Evolutionary conservation across 2,113 vertebrate genomes (phyloP).

Genomic region (Hirundichthys speculiger): DNA sequence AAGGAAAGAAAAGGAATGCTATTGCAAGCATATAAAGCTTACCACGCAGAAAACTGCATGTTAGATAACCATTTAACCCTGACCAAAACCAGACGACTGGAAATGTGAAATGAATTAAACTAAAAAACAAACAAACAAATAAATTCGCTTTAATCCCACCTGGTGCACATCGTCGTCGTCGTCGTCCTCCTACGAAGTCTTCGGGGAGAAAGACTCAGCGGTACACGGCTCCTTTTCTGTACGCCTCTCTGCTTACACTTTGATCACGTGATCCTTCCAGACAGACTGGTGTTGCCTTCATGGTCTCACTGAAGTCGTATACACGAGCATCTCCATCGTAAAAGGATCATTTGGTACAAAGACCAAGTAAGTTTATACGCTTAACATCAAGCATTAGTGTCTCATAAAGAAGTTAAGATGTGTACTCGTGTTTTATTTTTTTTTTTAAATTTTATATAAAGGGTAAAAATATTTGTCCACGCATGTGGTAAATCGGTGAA

Average conservation of each 20-base stretch:
- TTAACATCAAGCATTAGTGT: too few species aligned
- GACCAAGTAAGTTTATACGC: too few species aligned
- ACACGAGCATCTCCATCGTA: fast-evolving
- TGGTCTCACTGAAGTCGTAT: neutral
- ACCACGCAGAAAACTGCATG: neutral
- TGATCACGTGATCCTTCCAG: slow-evolving; percentile 48
- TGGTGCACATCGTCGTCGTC: slow-evolving; percentile 55
- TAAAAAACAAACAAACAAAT: too few species aligned
- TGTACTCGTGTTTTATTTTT: too few species aligned
- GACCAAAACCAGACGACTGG: too few species aligned
- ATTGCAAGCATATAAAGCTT: neutral
- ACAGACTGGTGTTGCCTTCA: slow-evolving; percentile 33
- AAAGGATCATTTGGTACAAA: neutral
- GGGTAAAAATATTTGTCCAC: neutral
- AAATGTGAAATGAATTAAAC: too few species aligned
- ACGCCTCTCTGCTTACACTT: neutral
- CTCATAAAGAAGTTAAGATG: too few species aligned
- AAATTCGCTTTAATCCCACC: slow-evolving; percentile 45
- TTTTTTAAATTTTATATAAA: too few species aligned
- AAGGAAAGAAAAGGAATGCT: neutral
- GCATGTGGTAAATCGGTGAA: too few species aligned
- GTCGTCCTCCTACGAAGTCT: slow-evolving; percentile 7
- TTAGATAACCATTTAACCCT: neutral
- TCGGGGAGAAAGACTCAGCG: slow-evolving; percentile 3
- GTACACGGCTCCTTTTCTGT: neutral